Evolutionary conservation across 1,140 invertebrate genomes (phyloP), one percentile per base, ranked within the genome.

Genomic region (Drosophila sulfurigaster): DNA sequence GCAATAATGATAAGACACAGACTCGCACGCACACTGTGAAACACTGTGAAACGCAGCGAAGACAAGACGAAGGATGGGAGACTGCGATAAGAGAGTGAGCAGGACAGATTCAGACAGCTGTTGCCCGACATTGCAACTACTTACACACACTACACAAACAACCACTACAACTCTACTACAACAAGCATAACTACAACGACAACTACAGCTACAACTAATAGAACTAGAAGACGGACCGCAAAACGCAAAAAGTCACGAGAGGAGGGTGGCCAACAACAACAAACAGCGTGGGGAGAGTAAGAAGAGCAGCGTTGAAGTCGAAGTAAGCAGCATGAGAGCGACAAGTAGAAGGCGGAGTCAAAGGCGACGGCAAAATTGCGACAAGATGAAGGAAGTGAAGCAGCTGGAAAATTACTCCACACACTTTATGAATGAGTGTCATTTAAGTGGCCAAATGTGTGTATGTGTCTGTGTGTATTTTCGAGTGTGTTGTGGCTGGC

Each of bases 361-460:
- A 62, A 56, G 57, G 65, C 48, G 48, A 60, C 25, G 43, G 54
- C 56, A 38, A 45, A 70, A 45, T 52, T 45, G 52, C 62, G 48
- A 13, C 15, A 51, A 32, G 54, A 62, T 72, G 71, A 65, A 60
- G 63, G 51, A 81, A 72, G 58, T 66, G 70, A 75, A 85, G 69
- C 82, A 78, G 81, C 81, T 85, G 81, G 82, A 85, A 85, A 85
- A 86, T 86, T 75, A 78, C 81, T 74, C 81, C 65, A 63, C 69
- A 74, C 74, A 73, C 65, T 78, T 78, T 83, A 83, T 85, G 81
- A 85, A 75, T 81, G 78, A 78, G 78, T 78, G 81, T 81, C 81
- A 65, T 72, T 66, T 69, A 81, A 83, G 81, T 78, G 81, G 81
- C 78, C 77, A 51, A 80, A 80, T 82, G 70, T 72, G 59, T 28